Percentiles rank a stretch among this genome's conserved stretches.
Conservation (phyloP, 1,140 invertebrate genomes). For the Drosophila nigrodunni region DNA sequence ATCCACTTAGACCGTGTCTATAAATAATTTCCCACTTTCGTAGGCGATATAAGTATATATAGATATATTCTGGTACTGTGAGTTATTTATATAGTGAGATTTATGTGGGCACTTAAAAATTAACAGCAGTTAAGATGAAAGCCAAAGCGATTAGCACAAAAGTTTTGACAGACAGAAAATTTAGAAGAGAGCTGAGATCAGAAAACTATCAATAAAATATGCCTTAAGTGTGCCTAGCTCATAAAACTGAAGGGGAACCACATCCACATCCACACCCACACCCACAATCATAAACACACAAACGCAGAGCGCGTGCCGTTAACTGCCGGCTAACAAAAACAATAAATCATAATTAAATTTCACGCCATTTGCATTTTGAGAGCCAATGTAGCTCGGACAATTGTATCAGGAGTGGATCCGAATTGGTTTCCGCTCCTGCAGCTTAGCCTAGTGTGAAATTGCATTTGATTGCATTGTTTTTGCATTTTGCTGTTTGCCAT, state of each 20-base stretch:
- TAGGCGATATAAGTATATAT: neutral
- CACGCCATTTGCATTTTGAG: constrained; percentile 41
- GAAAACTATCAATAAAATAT: constrained; percentile 60
- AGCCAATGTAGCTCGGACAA: constrained; percentile 10
- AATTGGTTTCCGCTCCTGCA: constrained; percentile 16
- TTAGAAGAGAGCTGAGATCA: neutral
- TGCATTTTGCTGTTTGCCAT: constrained; percentile 12
- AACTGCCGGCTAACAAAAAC: constrained; percentile 20
- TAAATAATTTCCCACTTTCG: constrained; percentile 34
- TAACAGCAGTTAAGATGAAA: constrained; percentile 36
- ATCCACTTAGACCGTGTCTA: constrained; percentile 9
- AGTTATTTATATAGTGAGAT: constrained; percentile 41
- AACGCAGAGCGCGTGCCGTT: neutral
- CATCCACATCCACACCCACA: constrained; percentile 1
- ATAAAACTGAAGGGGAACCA: constrained; percentile 11
- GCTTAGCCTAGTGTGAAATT: constrained; percentile 73
- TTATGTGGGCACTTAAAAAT: constrained; percentile 50
- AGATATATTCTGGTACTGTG: neutral
- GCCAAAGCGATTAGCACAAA: constrained; percentile 38
- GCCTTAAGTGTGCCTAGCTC: constrained; percentile 24
- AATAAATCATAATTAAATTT: constrained; percentile 77
- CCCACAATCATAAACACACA: neutral
- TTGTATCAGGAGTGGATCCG: neutral
- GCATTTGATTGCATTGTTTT: constrained; percentile 65
- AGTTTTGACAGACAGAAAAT: constrained; percentile 44